Conservation (phyloP, 2,113 vertebrate species). For the Himantopus leucocephalus region DNA sequence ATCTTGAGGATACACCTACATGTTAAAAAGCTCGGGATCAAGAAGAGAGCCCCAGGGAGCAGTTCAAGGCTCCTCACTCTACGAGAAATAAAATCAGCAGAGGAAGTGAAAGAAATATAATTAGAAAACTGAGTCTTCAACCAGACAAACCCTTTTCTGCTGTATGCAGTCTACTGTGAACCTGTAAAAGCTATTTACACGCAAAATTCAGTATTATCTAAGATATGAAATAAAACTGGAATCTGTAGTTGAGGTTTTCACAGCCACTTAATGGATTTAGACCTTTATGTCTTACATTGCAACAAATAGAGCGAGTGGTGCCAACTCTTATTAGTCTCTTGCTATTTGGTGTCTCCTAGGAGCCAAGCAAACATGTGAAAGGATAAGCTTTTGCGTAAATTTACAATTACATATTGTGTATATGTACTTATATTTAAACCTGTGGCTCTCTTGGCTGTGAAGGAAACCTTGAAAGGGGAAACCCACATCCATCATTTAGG, state of each 20-base stretch:
- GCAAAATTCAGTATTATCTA: not conserved
- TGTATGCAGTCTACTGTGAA: not conserved
- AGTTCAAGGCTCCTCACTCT: not conserved
- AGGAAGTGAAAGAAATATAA: slow-evolving; percentile 22
- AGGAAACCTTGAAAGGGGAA: not conserved
- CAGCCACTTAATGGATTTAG: not conserved
- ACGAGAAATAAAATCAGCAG: slow-evolving; percentile 1
- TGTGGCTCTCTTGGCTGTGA: not conserved
- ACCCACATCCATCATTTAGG: not conserved
- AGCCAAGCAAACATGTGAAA: not conserved
- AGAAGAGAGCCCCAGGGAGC: not conserved
- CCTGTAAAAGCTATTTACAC: not conserved
- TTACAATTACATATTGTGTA: not conserved
- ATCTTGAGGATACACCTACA: not conserved
- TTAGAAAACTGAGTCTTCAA: slow-evolving; percentile 6
- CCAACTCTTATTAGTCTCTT: not conserved
- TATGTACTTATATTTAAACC: not conserved
- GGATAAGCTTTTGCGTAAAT: not conserved
- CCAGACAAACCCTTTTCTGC: not conserved
- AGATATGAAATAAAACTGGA: not conserved
- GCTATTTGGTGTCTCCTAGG: not conserved
- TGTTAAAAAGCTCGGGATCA: not conserved
- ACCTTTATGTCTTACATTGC: not conserved
- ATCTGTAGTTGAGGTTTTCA: not conserved
- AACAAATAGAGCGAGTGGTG: not conserved